These are phyloP conservation scores for Verasper variegatus DNA, from an alignment of 2,113 vertebrate species.

Conservation along the genomic window DNA sequence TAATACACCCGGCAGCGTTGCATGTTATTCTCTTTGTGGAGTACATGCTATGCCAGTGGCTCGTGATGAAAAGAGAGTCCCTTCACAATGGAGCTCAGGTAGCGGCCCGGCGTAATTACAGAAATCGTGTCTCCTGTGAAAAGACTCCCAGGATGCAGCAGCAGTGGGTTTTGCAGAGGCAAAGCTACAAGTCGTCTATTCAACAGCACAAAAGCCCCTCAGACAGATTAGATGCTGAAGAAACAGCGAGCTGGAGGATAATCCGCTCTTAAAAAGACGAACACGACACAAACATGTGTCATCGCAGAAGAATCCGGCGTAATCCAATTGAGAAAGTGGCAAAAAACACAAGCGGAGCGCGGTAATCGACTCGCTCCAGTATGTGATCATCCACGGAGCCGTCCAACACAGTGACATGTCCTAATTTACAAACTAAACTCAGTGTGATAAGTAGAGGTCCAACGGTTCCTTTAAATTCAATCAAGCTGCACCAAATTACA, in stretches of 20 bases:
- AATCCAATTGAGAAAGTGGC: neutral
- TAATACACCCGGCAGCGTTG: slow-evolving; percentile 23
- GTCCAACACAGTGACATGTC: neutral
- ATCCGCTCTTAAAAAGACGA: neutral
- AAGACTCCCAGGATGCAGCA: slow-evolving; percentile 16
- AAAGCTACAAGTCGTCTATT: neutral
- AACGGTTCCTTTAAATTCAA: no score
- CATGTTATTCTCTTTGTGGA: neutral
- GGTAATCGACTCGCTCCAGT: neutral
- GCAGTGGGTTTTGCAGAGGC: neutral
- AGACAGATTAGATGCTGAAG: neutral
- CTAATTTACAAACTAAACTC: neutral
- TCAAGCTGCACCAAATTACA: no score
- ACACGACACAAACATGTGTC: neutral
- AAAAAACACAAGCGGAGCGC: neutral
- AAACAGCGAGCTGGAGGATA: neutral
- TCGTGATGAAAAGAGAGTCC: neutral
- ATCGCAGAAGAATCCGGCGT: neutral
- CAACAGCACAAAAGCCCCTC: neutral
- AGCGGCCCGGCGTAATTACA: slow-evolving; percentile 12
- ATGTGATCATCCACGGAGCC: neutral
- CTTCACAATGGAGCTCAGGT: slow-evolving; percentile 25
- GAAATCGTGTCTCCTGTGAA: slow-evolving; percentile 20
- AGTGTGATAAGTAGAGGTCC: no score
- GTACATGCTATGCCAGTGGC: neutral